Evolutionary conservation across 2,797 vertebrate species (phyloP).

Genomic region (Sebastes steindachneri): DNA sequence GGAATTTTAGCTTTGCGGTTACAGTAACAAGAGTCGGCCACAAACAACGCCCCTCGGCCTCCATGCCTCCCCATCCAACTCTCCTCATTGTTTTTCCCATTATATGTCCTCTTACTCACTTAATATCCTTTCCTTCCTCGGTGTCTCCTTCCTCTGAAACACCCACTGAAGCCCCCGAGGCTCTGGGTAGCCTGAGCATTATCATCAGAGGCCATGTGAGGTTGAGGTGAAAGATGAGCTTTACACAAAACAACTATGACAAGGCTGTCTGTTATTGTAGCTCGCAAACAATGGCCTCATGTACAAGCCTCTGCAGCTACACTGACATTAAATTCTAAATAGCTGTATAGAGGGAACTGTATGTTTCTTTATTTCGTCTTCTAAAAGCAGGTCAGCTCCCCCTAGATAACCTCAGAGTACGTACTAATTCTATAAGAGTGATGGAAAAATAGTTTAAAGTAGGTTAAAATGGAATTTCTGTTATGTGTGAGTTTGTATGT

Average conservation of each 20-base stretch:
- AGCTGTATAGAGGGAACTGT: constrained; percentile 21
- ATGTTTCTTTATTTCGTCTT: constrained; percentile 47
- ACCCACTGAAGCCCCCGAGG: constrained; percentile 51
- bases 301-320: constrained; percentile 32
- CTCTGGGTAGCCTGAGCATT: constrained; percentile 53
- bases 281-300: constrained; percentile 50
- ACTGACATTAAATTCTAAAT: constrained; percentile 39
- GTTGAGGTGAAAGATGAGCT: constrained; percentile 66
- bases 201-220: constrained; percentile 66
- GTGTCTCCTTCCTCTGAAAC: constrained; percentile 53
- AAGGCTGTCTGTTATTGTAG: constrained; percentile 51
- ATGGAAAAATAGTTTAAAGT: constrained; percentile 37
- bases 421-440: constrained; percentile 63
- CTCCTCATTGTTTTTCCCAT: constrained; percentile 64
- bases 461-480: constrained; percentile 50
- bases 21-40: constrained; percentile 53
- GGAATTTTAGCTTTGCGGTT: constrained; percentile 61
- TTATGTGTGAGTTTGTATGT: constrained; percentile 7
- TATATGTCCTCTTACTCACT: constrained; percentile 50
- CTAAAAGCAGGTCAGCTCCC: constrained; percentile 72
- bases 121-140: constrained; percentile 52
- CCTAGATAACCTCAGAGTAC: constrained; percentile 61
- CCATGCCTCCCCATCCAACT: constrained; percentile 37
- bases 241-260: constrained; percentile 54
- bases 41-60: constrained; percentile 61